Evolutionary conservation across 2,888 invertebrate species (phyloP).

Genomic region (Parascotia fuliginaria): DNA sequence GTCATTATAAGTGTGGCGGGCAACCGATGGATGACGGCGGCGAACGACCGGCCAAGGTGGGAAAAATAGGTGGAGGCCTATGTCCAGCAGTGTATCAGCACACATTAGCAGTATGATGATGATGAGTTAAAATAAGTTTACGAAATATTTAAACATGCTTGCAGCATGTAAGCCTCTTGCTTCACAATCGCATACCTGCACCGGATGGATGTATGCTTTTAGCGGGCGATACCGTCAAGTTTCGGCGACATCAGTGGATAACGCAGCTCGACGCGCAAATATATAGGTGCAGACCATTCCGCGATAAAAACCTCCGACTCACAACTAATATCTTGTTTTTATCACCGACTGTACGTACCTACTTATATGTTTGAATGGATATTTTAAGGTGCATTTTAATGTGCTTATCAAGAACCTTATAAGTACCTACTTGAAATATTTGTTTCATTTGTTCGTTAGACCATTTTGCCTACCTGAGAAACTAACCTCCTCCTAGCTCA

Average conservation of each 20-base stretch:
- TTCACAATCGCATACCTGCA: constrained; percentile 48
- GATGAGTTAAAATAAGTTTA: too few relatives aligned
- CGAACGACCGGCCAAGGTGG: too few relatives aligned
- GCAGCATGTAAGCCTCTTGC: constrained; percentile 43
- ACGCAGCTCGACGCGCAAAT: too few relatives aligned
- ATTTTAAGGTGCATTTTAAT: constrained; percentile 23
- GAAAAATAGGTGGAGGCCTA: too few relatives aligned
- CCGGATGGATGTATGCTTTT: constrained; percentile 64
- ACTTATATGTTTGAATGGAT: constrained; percentile 22
- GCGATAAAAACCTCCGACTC: constrained; percentile 33
- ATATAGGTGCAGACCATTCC: constrained; percentile 24
- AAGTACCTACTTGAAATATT: background rate
- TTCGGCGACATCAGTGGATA: constrained; percentile 45
- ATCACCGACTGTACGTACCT: constrained; percentile 37
- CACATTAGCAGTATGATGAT: too few relatives aligned
- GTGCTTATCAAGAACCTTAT: background rate
- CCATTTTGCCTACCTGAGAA: too few relatives aligned
- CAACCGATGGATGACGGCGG: too few relatives aligned
- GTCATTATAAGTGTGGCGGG: too few relatives aligned
- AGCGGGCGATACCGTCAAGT: constrained; percentile 48
- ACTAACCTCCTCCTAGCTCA: too few relatives aligned
- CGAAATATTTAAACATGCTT: background rate
- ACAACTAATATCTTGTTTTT: constrained; percentile 42
- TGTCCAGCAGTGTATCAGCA: too few relatives aligned
- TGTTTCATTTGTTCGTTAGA: too few relatives aligned